A percentile compares a stretch with the other conserved stretches of the same genome.
Conservation (phyloP, 2,113 vertebrate genomes). For the Scophthalmus maximus region DNA sequence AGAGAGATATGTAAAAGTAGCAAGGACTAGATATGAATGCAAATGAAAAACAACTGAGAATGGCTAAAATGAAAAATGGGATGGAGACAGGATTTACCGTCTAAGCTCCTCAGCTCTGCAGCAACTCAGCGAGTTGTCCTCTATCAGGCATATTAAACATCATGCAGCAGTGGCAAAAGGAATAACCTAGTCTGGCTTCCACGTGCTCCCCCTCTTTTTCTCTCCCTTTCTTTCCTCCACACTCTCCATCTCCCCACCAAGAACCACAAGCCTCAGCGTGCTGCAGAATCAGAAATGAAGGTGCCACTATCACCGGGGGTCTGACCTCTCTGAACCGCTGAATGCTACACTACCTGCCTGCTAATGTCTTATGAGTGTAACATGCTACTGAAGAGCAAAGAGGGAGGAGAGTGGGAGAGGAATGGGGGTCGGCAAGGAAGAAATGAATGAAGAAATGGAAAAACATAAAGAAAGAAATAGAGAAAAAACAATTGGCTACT, state of each 20-base stretch:
- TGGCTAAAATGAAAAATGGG: slow-evolving; percentile 49
- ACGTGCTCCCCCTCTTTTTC: background rate
- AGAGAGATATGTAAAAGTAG: slow-evolving; percentile 3
- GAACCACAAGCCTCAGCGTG: slow-evolving; percentile 23
- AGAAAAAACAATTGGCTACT: background rate
- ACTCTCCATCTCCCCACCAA: slow-evolving; percentile 33
- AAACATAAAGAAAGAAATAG: background rate
- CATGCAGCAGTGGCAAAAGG: slow-evolving; percentile 41
- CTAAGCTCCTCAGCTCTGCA: slow-evolving; percentile 67
- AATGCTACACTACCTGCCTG: slow-evolving; percentile 63
- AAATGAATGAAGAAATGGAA: slow-evolving; percentile 7
- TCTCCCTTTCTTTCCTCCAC: background rate
- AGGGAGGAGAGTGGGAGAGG: slow-evolving; percentile 16
- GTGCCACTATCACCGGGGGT: slow-evolving; percentile 60
- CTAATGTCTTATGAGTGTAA: slow-evolving; percentile 59
- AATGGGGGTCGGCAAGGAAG: background rate
- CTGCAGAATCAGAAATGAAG: slow-evolving; percentile 76
- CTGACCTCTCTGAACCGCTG: slow-evolving; percentile 74
- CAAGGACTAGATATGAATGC: slow-evolving; percentile 30
- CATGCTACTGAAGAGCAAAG: slow-evolving; percentile 32
- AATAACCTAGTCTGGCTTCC: slow-evolving; percentile 26
- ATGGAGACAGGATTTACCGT: slow-evolving; percentile 63
- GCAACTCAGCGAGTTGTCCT: slow-evolving; percentile 35
- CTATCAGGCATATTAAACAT: slow-evolving; percentile 62
- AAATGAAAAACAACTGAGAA: slow-evolving; percentile 41